A percentile compares a stretch with the other conserved stretches of the same genome.
These are phyloP conservation scores for Brachyrhaphis roseni DNA, from an alignment of 2,797 vertebrate genomes.

Conservation along the genomic window DNA sequence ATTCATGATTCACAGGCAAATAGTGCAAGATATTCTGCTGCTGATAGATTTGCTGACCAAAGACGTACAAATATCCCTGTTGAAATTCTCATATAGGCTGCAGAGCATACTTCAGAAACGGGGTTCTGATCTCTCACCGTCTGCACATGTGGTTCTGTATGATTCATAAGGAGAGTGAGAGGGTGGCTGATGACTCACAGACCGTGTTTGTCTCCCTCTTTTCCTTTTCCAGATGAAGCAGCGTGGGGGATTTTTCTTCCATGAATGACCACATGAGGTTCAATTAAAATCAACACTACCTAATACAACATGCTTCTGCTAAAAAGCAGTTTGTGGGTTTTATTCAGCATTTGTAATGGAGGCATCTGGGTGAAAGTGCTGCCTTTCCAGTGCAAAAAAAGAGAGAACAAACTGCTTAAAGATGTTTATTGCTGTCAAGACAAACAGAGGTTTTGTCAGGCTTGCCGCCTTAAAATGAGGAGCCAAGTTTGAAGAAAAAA, in stretches of 20 bases:
- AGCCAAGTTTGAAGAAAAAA: background rate
- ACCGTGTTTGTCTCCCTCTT: constrained; percentile 22
- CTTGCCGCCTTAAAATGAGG: background rate
- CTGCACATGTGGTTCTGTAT: constrained; percentile 43
- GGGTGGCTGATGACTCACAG: constrained; percentile 57
- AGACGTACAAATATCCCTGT: background rate
- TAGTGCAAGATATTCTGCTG: background rate
- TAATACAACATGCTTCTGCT: background rate
- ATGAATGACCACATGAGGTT: constrained; percentile 18
- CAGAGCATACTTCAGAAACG: constrained; percentile 46
- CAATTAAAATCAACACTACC: constrained; percentile 23
- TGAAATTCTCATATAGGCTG: constrained; percentile 20
- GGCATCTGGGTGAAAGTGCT: background rate
- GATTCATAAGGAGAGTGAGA: constrained; percentile 57
- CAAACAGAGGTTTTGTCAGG: constrained; percentile 1
- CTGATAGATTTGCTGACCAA: constrained; percentile 1
- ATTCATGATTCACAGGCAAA: background rate
- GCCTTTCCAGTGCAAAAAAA: background rate
- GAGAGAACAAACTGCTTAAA: background rate
- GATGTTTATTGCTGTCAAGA: background rate
- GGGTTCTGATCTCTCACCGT: constrained; percentile 18
- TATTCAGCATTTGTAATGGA: background rate
- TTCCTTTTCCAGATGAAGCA: constrained; percentile 41
- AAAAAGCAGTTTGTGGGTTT: background rate
- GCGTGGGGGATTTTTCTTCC: constrained; percentile 24